Conservation (phyloP, 2,888 invertebrate genomes). For the Noctua janthe region DNA sequence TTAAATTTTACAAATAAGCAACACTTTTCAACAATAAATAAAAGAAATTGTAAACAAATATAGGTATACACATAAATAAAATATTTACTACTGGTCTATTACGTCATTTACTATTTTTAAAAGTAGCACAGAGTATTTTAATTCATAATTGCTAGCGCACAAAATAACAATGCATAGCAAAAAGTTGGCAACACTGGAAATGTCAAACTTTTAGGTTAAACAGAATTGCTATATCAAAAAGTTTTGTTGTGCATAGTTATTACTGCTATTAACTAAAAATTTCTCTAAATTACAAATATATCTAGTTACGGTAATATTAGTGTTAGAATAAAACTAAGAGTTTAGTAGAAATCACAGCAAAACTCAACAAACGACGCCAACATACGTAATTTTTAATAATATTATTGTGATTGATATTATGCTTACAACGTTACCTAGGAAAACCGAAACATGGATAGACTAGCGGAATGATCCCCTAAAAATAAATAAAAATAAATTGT, state of each 20-base stretch:
- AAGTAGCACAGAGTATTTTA: constrained; percentile 65
- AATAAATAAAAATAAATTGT: constrained; percentile 77
- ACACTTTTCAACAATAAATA: constrained; percentile 59
- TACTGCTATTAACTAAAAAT: constrained; percentile 32
- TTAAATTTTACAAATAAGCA: constrained; percentile 62
- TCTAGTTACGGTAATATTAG: constrained; percentile 62
- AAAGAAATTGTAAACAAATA: constrained; percentile 36
- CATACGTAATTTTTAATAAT: constrained; percentile 51
- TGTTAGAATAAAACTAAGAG: constrained; percentile 61
- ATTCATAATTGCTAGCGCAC: constrained; percentile 51
- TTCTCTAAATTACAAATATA: constrained; percentile 47
- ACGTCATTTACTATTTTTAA: constrained; percentile 49
- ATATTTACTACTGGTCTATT: constrained; percentile 51
- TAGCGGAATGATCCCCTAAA: constrained; percentile 75
- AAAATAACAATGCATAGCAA: constrained; percentile 48
- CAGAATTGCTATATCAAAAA: constrained; percentile 29
- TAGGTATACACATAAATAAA: constrained; percentile 27
- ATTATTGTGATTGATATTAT: constrained; percentile 71
- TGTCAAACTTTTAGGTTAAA: constrained; percentile 12
- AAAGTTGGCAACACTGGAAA: constrained; percentile 47
- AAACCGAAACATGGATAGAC: constrained; percentile 74
- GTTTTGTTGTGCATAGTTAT: constrained; percentile 29
- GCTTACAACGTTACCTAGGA: constrained; percentile 63
- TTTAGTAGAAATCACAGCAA: constrained; percentile 87
- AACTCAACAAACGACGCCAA: constrained; percentile 74